Base-by-base conservation (phyloP, 1,140 invertebrate genomes). In the Popillia japonica region DNA sequence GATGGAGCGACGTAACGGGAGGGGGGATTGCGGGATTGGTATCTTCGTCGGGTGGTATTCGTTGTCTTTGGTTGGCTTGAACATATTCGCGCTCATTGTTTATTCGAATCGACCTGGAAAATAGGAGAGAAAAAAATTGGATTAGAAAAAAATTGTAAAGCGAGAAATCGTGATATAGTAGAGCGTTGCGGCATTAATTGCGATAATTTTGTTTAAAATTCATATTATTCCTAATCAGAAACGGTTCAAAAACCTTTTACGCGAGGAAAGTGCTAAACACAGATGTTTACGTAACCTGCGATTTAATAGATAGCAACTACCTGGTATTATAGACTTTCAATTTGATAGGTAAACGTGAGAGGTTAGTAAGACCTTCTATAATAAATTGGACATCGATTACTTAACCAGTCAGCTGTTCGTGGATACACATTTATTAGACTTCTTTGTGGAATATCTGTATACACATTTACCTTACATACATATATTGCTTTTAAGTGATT, bases 1-100 rank as follows among this genome's bases (percentile, higher is more conserved):
- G 76, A 80, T 81, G 4, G 88, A 87, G 20, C 89, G 88, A 41
- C 88, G 85, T 77, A 89, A 82, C 74, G 85, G 79, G 27, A 84
- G 84, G 14, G 88, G 87, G 44, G 88, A 88, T 44, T 87, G 72
- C 17, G 80, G 80, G 10, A 83, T 73, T 40, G 84, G 84, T 55
- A 85, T 85, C 64, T 77, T 81, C 11, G 82, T 82, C 14, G 41
- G 74, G 48, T 68, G 72, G 61, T 40, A 55, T 20, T 59, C 10
- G 59, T 34, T 22, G 44, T 34, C 61, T 40, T 74, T 44, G 40
- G 64, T 75, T 68, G 61, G 59, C 55, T 77, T 44, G 27, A 79
- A 81, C 44, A 81, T 76, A 44, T 79, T 75, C n/a, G 80, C 80
- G 44, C 80, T 81, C 80, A 81, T 81, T 74, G 74, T 80, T 68